These are phyloP conservation scores for Malurus cyaneus DNA, from an alignment of 2,113 vertebrate species.

Conservation along the genomic window DNA sequence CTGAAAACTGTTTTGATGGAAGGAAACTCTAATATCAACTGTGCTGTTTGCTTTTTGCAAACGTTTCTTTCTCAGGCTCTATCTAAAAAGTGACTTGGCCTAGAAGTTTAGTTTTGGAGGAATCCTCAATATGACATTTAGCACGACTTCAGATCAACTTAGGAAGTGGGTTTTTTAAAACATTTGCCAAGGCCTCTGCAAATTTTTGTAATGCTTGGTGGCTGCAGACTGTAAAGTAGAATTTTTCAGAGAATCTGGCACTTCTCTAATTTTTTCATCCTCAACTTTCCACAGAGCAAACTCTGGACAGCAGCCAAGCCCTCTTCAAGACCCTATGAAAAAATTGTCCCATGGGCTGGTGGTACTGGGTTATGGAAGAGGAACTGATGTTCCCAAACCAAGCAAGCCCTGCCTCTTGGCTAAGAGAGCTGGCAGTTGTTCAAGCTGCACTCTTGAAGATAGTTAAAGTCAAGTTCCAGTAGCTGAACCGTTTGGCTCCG, in stretches of 20 bases:
- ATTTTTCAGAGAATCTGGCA: not conserved
- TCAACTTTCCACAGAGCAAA: not conserved
- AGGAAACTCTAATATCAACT: not conserved
- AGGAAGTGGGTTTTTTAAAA: not conserved
- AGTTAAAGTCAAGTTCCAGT: not conserved
- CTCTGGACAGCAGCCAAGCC: not conserved
- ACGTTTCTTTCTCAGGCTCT: not conserved
- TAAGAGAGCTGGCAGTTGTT: not conserved
- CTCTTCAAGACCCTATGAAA: not conserved
- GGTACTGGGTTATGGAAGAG: not conserved
- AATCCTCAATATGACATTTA: not conserved
- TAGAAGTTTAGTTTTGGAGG: not conserved
- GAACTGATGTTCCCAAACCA: not conserved
- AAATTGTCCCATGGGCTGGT: not conserved
- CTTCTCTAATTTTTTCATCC: not conserved
- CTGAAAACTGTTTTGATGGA: not conserved
- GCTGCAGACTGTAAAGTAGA: not conserved
- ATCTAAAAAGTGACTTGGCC: not conserved
- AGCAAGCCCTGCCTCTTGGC: fast-evolving
- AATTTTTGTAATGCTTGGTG: not conserved
- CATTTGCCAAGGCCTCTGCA: not conserved
- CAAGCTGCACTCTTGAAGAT: not conserved
- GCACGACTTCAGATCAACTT: not conserved
- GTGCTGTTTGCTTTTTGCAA: not conserved
- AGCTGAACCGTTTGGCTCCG: not conserved